Conservation (phyloP, 2,113 vertebrate genomes). For the Pelusios castaneus region DNA sequence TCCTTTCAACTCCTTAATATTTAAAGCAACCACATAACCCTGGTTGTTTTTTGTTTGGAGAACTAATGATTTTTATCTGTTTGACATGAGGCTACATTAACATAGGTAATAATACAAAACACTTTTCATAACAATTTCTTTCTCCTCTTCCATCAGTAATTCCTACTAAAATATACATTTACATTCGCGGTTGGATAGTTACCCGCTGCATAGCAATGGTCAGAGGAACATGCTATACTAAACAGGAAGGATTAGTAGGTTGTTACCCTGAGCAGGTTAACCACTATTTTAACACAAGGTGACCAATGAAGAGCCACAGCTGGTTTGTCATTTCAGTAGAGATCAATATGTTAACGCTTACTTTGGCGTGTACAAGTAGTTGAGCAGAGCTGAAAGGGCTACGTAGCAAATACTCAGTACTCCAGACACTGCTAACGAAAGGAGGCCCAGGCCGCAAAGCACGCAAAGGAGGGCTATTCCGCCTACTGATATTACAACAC, state of each 20-base stretch:
- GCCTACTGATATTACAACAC: conserved; percentile 80
- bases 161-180: background rate
- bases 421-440: conserved; percentile 79
- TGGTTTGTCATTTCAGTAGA: background rate
- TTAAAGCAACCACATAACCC: background rate
- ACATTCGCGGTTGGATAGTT: fast-evolving
- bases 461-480: conserved; percentile 81
- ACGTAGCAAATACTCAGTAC: conserved; percentile 73
- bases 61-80: background rate
- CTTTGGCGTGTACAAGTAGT: conserved; percentile 71
- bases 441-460: conserved; percentile 80
- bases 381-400: conserved; percentile 73
- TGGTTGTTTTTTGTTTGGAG: background rate
- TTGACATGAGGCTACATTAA: background rate
- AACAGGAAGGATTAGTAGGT: background rate
- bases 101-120: background rate
- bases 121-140: background rate
- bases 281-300: background rate
- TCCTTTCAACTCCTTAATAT: background rate
- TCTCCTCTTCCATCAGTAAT: background rate
- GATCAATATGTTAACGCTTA: conserved; percentile 14
- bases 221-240: background rate
- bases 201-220: background rate
- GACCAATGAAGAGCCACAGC: fast-evolving
- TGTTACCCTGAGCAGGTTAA: background rate